A percentile compares a stretch with the other conserved stretches of the same genome.
phyloP scores from a whole-genome alignment of 2,113 vertebrate species.

The Lycocorax pyrrhopterus region DNA sequence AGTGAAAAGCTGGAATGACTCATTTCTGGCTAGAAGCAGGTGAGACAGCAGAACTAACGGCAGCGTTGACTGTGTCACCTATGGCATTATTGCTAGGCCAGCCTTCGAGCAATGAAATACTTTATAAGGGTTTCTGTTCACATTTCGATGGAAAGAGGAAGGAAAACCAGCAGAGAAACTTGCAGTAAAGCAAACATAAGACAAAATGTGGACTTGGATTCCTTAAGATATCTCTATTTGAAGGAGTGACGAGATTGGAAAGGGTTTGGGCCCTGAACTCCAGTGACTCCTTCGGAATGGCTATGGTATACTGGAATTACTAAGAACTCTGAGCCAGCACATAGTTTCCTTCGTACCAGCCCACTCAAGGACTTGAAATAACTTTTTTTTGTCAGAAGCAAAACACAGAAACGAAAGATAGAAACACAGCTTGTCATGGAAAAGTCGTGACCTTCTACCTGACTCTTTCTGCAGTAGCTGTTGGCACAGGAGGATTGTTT shows the following conservation, averaged over 20 bases:
- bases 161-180: background rate
- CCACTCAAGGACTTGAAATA: conserved; percentile 51
- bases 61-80: background rate
- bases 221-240: background rate
- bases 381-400: background rate
- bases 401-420: conserved; percentile 5
- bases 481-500: background rate
- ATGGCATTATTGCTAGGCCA: fast-evolving
- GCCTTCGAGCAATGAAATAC: background rate
- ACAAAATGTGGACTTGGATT: background rate
- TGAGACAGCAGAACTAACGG: background rate
- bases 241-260: background rate
- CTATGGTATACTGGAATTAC: conserved; percentile 9
- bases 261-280: conserved; percentile 2
- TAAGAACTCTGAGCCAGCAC: conserved; percentile 28
- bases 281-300: conserved; percentile 21
- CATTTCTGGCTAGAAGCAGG: background rate
- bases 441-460: conserved; percentile 24
- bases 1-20: background rate
- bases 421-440: background rate
- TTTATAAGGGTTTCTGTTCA: background rate
- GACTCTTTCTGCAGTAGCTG: background rate
- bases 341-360: conserved; percentile 56
- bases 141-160: background rate
- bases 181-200: background rate